phyloP scores from a whole-genome alignment of 2,113 vertebrate genomes.

The Oncorhynchus nerka region DNA sequence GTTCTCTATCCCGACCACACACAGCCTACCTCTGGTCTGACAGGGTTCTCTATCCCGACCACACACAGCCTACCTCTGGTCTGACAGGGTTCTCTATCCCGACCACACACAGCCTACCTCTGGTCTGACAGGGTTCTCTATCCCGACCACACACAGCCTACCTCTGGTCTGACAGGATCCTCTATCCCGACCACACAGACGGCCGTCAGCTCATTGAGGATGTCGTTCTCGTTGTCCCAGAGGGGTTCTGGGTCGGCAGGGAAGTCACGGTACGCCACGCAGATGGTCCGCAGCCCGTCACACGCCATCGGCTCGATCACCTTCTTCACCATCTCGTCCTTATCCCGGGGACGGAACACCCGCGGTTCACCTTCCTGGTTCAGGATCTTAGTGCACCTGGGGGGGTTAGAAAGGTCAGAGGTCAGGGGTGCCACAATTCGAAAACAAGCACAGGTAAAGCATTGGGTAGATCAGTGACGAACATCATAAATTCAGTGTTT shows the following conservation, averaged over 20 bases:
- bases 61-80: too few species aligned
- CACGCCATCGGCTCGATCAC: constrained; percentile 98
- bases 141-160: constrained; percentile 46
- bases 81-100: too few species aligned
- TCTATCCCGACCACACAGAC: constrained; percentile 96
- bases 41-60: too few species aligned
- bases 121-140: too few species aligned
- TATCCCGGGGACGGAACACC: constrained; percentile 88
- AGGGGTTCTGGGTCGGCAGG: constrained; percentile 82
- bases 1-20: too few species aligned
- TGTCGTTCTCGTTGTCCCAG: constrained; percentile 93
- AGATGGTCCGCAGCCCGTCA: constrained; percentile 94
- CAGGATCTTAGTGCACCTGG: constrained; percentile 87
- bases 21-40: too few species aligned
- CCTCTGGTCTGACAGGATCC: constrained; percentile 96
- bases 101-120: too few species aligned
- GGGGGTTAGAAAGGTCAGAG: background rate
- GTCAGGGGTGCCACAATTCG: background rate
- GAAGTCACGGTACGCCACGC: constrained; percentile 93
- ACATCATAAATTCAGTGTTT: too few species aligned
- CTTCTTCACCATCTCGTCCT: constrained; percentile 98
- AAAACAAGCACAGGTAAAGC: too few species aligned
- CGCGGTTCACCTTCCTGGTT: constrained; percentile 81
- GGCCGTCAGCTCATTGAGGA: constrained; percentile 88
- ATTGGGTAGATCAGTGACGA: too few species aligned